Evolutionary conservation across 1,140 invertebrate species (phyloP).

Genomic region (Carposina sasakii): DNA sequence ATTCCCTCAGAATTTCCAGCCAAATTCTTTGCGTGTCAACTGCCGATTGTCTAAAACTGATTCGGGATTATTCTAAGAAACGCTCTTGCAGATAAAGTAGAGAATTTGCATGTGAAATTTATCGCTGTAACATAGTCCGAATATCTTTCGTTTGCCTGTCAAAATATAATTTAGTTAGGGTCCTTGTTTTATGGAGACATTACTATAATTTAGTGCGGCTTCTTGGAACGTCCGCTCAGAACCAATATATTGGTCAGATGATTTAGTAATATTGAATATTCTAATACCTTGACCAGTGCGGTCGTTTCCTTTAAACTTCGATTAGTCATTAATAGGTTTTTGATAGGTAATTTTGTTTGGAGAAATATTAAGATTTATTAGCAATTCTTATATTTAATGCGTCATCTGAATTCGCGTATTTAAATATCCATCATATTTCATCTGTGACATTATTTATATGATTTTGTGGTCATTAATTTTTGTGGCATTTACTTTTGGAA

Average conservation of each 20-base stretch:
- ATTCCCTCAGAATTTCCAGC: no score
- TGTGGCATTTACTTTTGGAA: no score
- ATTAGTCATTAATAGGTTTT: constrained; percentile 59
- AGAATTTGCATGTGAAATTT: constrained; percentile 52
- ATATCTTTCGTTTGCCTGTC: constrained; percentile 45
- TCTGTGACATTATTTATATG: no score
- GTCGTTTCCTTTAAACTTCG: constrained; percentile 44
- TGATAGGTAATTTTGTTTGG: constrained; percentile 50
- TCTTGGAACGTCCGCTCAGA: constrained; percentile 38
- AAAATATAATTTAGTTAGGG: constrained; percentile 58
- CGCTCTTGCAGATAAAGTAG: constrained; percentile 27
- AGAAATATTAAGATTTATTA: no score
- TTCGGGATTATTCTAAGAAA: constrained; percentile 26
- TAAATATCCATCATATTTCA: no score
- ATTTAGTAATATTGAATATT: constrained; percentile 57
- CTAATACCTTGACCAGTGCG: constrained; percentile 29
- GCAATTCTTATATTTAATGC: no score
- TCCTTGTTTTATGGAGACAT: constrained; percentile 44
- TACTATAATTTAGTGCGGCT: constrained; percentile 41
- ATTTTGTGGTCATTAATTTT: no score
- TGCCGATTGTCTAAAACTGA: constrained; percentile 36
- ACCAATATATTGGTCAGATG: constrained; percentile 39
- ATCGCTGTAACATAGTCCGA: constrained; percentile 26
- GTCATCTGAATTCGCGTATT: no score
- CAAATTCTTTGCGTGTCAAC: constrained; percentile 49